phyloP scores from a whole-genome alignment of 2,113 vertebrate genomes.

The Toxotes jaculatrix region DNA sequence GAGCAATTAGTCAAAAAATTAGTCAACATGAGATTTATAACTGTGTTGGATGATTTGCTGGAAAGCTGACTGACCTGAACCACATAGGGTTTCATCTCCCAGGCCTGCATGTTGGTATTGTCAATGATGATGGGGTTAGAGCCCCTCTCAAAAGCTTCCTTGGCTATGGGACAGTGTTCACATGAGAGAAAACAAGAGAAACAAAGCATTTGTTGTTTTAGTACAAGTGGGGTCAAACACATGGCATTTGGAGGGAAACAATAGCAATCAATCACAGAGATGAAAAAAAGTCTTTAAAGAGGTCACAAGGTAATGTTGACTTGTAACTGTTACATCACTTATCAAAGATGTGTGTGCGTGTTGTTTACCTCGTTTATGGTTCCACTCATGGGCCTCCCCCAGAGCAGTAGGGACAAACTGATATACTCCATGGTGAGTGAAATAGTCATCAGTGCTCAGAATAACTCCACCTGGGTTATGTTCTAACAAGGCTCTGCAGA shows the following conservation, averaged over 20 bases:
- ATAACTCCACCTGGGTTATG: constrained; percentile 90
- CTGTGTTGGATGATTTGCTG: neutral
- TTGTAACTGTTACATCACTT: neutral
- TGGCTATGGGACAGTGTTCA: constrained; percentile 82
- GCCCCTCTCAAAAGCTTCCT: constrained; percentile 91
- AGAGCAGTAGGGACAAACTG: constrained; percentile 86
- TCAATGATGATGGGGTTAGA: constrained; percentile 95
- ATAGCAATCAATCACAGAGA: constrained; percentile 15
- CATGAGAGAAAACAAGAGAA: constrained; percentile 22
- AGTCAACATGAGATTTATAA: neutral
- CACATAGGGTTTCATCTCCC: constrained; percentile 99
- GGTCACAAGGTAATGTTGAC: neutral
- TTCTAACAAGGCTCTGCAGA: constrained; percentile 87
- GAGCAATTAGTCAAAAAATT: neutral
- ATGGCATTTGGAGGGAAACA: neutral
- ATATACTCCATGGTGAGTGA: constrained; percentile 87
- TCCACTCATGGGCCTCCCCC: constrained; percentile 95
- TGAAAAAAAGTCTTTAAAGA: too few relatives aligned
- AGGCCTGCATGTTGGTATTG: constrained; percentile 96
- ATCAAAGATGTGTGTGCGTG: neutral
- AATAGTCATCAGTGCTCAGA: constrained; percentile 95
- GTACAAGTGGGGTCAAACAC: neutral
- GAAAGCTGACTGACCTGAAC: constrained; percentile 88
- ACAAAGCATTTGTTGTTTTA: constrained; percentile 4
- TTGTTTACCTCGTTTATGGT: constrained; percentile 89